These are phyloP conservation scores for Cheilosia grossa DNA, from an alignment of 2,888 invertebrate genomes.

Conservation along the genomic window DNA sequence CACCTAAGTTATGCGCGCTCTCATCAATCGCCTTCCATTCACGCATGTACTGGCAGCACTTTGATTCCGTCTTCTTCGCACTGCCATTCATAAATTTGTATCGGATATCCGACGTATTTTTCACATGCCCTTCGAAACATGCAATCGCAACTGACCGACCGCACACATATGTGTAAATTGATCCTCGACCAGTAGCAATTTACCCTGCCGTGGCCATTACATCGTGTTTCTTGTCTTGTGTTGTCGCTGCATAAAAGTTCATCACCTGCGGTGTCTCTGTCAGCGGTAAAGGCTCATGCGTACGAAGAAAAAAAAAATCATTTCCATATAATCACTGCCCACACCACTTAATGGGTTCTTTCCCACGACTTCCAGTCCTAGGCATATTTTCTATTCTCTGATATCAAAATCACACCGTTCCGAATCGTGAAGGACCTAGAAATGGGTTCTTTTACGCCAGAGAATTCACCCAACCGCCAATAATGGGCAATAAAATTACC, in stretches of 20 bases:
- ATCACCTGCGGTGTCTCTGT: conserved; percentile 26
- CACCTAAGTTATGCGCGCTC: not conserved
- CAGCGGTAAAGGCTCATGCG: not conserved
- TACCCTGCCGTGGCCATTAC: conserved; percentile 32
- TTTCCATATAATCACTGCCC: conserved; percentile 21
- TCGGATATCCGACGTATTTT: conserved; percentile 29
- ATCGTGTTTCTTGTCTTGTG: conserved; percentile 13
- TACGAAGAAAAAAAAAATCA: too few species aligned
- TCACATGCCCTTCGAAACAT: conserved; percentile 9
- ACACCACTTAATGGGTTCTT: conserved; percentile 48
- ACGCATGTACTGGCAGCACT: conserved; percentile 19
- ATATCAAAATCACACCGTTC: conserved; percentile 54
- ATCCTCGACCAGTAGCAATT: conserved; percentile 28
- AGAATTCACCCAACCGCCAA: conserved; percentile 24
- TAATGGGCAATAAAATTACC: conserved; percentile 29
- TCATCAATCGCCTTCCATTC: not conserved
- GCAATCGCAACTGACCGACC: conserved; percentile 8
- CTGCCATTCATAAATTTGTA: conserved; percentile 38
- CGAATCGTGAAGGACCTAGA: conserved; percentile 71
- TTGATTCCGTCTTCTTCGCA: not conserved
- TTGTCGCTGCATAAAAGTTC: conserved; percentile 24
- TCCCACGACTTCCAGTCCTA: conserved; percentile 43
- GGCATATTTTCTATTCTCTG: conserved; percentile 8
- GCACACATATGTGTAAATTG: conserved; percentile 25
- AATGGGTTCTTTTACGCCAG: conserved; percentile 44